Percentiles rank a stretch among this genome's conserved stretches.
These are phyloP conservation scores for Thera obeliscata DNA, from an alignment of 2,888 invertebrate species.

Conservation along the genomic window DNA sequence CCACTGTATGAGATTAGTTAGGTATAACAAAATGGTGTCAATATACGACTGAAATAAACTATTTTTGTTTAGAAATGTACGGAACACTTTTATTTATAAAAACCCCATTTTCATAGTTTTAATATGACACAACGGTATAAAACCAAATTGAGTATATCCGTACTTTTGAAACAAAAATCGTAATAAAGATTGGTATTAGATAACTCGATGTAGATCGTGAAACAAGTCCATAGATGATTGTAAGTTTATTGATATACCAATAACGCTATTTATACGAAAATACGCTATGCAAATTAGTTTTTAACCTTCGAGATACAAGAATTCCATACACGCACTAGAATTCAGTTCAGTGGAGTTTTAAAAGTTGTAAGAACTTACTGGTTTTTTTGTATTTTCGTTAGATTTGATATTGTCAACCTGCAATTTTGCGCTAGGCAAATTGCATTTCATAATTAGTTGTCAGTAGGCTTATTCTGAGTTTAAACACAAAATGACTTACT, in stretches of 20 bases:
- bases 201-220: conserved; percentile 41
- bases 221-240: conserved; percentile 41
- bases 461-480: too few species aligned
- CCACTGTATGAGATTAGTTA: conserved; percentile 75
- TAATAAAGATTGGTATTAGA: conserved; percentile 43
- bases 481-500: too few species aligned
- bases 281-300: conserved; percentile 6
- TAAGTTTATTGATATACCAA: conserved; percentile 30
- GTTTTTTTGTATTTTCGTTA: too few species aligned
- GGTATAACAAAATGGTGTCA: conserved; percentile 56
- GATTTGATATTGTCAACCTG: too few species aligned
- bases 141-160: conserved; percentile 30
- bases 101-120: background rate
- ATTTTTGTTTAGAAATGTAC: conserved; percentile 27
- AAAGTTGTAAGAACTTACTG: too few species aligned
- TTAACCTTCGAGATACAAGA: background rate
- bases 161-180: conserved; percentile 43
- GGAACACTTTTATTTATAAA: conserved; percentile 1
- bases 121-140: conserved; percentile 1
- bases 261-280: conserved; percentile 11
- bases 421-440: background rate
- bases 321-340: too few species aligned
- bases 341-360: too few species aligned
- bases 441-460: background rate
- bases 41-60: conserved; percentile 38